These are phyloP conservation scores for Tenebrosternarchus preto DNA, from an alignment of 2,113 vertebrate genomes.

Conservation along the genomic window DNA sequence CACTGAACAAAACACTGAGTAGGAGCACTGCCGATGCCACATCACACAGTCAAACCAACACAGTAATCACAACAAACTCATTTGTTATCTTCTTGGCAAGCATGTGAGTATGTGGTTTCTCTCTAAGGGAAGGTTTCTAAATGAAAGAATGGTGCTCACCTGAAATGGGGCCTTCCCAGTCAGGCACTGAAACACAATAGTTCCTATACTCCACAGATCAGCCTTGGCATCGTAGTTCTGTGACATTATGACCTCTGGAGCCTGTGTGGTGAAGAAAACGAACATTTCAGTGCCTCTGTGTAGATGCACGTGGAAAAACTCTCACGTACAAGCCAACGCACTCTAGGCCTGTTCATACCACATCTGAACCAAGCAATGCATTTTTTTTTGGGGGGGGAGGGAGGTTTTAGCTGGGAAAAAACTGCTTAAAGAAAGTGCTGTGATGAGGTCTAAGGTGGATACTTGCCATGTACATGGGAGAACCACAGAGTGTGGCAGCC, in stretches of 20 bases:
- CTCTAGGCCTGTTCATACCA: too few species aligned
- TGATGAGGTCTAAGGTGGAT: not conserved
- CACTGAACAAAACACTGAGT: not conserved
- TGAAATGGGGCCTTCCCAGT: slow-evolving; percentile 97
- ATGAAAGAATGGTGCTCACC: slow-evolving; percentile 67
- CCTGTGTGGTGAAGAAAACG: slow-evolving; percentile 69
- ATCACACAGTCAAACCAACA: not conserved
- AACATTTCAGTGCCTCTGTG: slow-evolving; percentile 2
- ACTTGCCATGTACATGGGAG: slow-evolving; percentile 98
- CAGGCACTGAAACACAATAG: slow-evolving; percentile 96
- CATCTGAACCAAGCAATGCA: not conserved
- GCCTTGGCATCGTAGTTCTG: slow-evolving; percentile 97
- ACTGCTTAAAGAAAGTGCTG: too few species aligned
- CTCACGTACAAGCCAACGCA: not conserved
- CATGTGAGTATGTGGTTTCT: not conserved
- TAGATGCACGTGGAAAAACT: not conserved
- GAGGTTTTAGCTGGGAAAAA: too few species aligned
- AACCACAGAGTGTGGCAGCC: slow-evolving; percentile 95
- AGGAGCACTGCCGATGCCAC: not conserved
- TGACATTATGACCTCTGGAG: slow-evolving; percentile 98
- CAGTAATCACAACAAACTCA: not conserved
- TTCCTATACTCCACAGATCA: slow-evolving; percentile 97
- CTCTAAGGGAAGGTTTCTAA: not conserved
- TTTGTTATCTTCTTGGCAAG: too few species aligned
- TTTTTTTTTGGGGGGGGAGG: too few species aligned